Percentiles rank a stretch among this genome's conserved stretches.
Conservation (phyloP, 2,888 invertebrate species). For the Lampropteryx suffumata region DNA sequence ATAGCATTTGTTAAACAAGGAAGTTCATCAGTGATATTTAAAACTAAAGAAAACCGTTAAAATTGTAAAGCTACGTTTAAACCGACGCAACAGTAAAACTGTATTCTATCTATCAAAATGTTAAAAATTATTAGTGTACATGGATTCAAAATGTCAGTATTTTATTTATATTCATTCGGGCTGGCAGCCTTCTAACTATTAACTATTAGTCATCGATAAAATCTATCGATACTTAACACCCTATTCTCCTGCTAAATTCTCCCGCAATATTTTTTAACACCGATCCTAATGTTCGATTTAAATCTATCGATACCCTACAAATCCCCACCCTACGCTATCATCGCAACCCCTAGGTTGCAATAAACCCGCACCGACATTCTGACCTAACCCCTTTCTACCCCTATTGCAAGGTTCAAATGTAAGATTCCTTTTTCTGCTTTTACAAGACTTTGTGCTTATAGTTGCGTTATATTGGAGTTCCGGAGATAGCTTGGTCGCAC, state of each 20-base stretch:
- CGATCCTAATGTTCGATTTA: slow-evolving; percentile 19
- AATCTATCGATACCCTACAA: slow-evolving; percentile 24
- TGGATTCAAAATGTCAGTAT: too few relatives aligned
- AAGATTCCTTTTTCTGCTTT: slow-evolving; percentile 33
- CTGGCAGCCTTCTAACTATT: neutral
- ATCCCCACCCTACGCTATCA: slow-evolving; percentile 17
- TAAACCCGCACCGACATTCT: slow-evolving; percentile 30
- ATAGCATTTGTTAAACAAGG: too few relatives aligned
- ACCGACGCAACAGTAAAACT: too few relatives aligned
- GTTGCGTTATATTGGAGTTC: slow-evolving; percentile 21
- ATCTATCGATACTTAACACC: slow-evolving; percentile 7
- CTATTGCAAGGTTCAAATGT: slow-evolving; percentile 34
- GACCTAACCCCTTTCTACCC: slow-evolving; percentile 30
- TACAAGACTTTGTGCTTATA: slow-evolving; percentile 37
- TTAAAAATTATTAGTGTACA: too few relatives aligned
- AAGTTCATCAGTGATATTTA: too few relatives aligned
- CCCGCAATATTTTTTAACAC: slow-evolving; percentile 20
- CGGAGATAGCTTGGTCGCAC: slow-evolving; percentile 8
- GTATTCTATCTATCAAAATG: too few relatives aligned
- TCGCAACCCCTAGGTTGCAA: slow-evolving; percentile 35
- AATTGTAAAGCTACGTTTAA: too few relatives aligned
- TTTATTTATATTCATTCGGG: too few relatives aligned
- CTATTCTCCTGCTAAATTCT: neutral
- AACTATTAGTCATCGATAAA: neutral
- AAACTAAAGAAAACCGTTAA: too few relatives aligned